Percentiles rank a stretch among this genome's conserved stretches.
phyloP scores from a whole-genome alignment of 2,888 invertebrate genomes.

The Scrobipalpa atriplicella region DNA sequence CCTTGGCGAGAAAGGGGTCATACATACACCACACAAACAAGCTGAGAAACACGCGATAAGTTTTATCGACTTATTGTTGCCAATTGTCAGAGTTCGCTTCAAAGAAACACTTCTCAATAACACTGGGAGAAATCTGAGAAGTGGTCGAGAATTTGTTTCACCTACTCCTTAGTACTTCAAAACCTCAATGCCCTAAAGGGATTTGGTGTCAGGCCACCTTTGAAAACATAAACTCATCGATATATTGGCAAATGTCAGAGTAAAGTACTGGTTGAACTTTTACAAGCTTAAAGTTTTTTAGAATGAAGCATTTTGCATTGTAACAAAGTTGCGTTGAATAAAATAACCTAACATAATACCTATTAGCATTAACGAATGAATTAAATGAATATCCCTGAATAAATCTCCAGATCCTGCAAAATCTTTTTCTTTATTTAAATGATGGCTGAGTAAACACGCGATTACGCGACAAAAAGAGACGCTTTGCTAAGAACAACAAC shows the following conservation, averaged over 20 bases:
- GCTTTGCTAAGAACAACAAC: too few relatives aligned
- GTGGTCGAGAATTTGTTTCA: slow-evolving; percentile 66
- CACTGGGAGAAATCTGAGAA: slow-evolving; percentile 51
- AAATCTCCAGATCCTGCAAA: too few relatives aligned
- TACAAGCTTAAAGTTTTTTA: background rate
- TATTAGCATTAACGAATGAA: too few relatives aligned
- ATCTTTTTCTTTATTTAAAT: too few relatives aligned
- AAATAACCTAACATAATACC: background rate
- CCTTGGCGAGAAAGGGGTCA: slow-evolving; percentile 8
- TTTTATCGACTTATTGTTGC: slow-evolving; percentile 77
- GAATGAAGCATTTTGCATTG: background rate
- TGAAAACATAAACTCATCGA: slow-evolving; percentile 50
- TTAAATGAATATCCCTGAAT: too few relatives aligned
- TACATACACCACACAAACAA: slow-evolving; percentile 38
- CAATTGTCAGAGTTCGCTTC: slow-evolving; percentile 47
- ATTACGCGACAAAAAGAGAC: too few relatives aligned
- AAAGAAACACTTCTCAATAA: slow-evolving; percentile 59
- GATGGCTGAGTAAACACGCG: too few relatives aligned
- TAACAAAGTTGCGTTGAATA: background rate
- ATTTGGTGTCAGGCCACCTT: slow-evolving; percentile 55
- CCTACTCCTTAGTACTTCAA: slow-evolving; percentile 59
- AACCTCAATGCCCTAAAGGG: slow-evolving; percentile 45
- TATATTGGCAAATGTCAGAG: slow-evolving; percentile 47
- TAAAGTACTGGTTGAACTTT: slow-evolving; percentile 30
- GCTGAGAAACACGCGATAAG: slow-evolving; percentile 57